Base-by-base conservation (phyloP, 2,888 invertebrate genomes). In the Caenorhabditis panamensis region DNA sequence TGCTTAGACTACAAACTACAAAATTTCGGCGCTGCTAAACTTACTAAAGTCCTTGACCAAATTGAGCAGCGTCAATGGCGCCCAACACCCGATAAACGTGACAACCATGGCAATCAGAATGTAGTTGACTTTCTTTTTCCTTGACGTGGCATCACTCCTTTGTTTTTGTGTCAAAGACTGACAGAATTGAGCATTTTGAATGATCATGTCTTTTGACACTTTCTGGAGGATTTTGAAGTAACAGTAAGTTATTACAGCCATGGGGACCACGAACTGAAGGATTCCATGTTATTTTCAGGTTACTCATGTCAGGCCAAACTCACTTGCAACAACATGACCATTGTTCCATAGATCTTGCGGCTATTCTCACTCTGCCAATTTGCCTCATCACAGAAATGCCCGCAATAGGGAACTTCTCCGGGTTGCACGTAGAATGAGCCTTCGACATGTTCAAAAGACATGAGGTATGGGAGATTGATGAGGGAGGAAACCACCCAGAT, bases 341-440 rank as follows among this genome's bases (percentile, higher is more conserved):
- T 87, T 4, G 88, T 86, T 22, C 96, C 96, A 91, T 96, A 98
- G 66, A 93, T 92, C 90, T 93, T 92, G 54, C 96, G 93, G 88
- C 95, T 93, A 61, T 94, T 93, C 89, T 96, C 95, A 24, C 87
- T 87, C 0, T 96, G 96, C 97, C 98, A 98, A 51, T 94, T 88
- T 11, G 88, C 85, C 63, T 90, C 90, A 67, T 89, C 90, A 76
- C 90, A 90, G 89, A 94, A 95, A 71, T 93, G 76, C 26, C 89
- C 89, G 59, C 89, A 88, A 59, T 86, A 89, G 8, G 89, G 89
- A 16, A 83, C 85, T 26, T 84, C 76, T 26, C 84, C 82, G 11
- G 58, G 67, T 28, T 36, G 71, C 47, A 81, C 81, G 49, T 82
- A 84, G 22, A 77, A 84, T 0, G 72, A 63, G 95, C 90, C 90